These are phyloP conservation scores for Callipepla californica DNA, from an alignment of 2,113 vertebrate genomes.

Conservation along the genomic window DNA sequence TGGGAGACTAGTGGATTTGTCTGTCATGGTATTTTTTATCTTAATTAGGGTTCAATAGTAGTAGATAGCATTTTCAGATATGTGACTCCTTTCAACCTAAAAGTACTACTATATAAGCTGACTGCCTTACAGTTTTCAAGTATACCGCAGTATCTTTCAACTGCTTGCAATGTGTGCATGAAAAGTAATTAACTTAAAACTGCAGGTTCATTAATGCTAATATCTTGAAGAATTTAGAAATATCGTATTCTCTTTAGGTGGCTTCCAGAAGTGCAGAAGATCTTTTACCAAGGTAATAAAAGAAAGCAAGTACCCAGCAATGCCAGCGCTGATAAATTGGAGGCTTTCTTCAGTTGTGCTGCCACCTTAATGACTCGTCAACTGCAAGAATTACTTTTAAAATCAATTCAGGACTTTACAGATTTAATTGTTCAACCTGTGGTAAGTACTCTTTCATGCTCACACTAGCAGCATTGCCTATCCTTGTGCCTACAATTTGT, in stretches of 20 bases:
- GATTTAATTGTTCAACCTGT: conserved; percentile 80
- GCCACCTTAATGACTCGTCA: conserved; percentile 87
- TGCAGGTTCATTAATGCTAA: neutral
- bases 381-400: conserved; percentile 83
- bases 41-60: neutral
- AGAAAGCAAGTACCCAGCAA: conserved; percentile 78
- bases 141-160: neutral
- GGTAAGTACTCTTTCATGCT: conserved; percentile 69
- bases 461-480: neutral
- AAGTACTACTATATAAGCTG: neutral
- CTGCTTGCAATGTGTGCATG: neutral
- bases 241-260: conserved; percentile 80
- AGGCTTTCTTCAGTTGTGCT: conserved; percentile 85
- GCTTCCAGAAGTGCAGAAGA: conserved; percentile 86
- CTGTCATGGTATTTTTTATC: neutral
- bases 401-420: conserved; percentile 87
- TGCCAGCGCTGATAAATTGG: conserved; percentile 74
- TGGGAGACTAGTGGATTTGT: neutral
- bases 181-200: neutral
- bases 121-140: neutral
- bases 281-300: conserved; percentile 83
- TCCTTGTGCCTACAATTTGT: neutral
- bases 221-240: conserved; percentile 3
- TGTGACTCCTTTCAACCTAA: neutral
- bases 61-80: neutral